Conservation (phyloP, 2,888 invertebrate genomes). For the Cephalotes varians region DNA sequence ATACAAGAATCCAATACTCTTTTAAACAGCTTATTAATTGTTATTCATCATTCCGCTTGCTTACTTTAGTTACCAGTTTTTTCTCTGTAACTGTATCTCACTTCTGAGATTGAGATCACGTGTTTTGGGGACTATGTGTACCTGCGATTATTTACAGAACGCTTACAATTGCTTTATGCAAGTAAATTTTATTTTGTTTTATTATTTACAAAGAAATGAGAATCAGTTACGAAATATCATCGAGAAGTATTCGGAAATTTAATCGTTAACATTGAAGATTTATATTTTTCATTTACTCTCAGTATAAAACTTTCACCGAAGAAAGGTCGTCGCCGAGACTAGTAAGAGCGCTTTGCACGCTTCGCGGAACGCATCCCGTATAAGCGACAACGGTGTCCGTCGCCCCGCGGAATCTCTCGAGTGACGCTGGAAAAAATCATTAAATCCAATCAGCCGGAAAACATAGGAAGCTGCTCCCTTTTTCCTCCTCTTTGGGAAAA, state of each 20-base stretch:
- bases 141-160: not conserved
- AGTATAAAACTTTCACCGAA: slow-evolving; percentile 32
- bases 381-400: slow-evolving; percentile 19
- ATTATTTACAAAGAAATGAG: no score
- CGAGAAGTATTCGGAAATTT: not conserved
- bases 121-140: not conserved
- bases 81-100: not conserved
- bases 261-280: not conserved
- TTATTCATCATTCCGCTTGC: not conserved
- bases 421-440: slow-evolving; percentile 35
- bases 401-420: slow-evolving; percentile 46
- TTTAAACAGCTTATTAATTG: slow-evolving; percentile 4
- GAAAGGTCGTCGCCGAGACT: slow-evolving; percentile 33
- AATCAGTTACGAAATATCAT: not conserved
- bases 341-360: slow-evolving; percentile 33
- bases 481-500: slow-evolving; percentile 11
- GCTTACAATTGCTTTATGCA: not conserved
- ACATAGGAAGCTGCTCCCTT: slow-evolving; percentile 27
- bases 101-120: not conserved
- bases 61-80: not conserved
- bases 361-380: slow-evolving; percentile 39
- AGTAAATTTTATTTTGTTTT: not conserved
- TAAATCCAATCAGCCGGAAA: slow-evolving; percentile 52
- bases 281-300: slow-evolving; percentile 10
- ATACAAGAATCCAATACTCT: not conserved